Conservation (phyloP, 1,140 invertebrate species). For the Calycopis cecrops region DNA sequence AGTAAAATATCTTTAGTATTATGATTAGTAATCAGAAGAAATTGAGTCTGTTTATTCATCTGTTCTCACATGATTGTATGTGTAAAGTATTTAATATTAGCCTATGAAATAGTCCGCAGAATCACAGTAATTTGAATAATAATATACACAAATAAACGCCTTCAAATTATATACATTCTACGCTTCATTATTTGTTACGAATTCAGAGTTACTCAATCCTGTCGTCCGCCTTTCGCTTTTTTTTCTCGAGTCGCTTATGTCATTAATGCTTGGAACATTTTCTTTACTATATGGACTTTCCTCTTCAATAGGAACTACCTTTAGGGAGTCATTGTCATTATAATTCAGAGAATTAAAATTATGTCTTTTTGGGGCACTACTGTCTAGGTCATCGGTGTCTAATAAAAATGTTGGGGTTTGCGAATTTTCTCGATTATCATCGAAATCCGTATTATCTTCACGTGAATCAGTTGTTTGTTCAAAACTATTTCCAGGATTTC, state of each 20-base stretch:
- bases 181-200: conserved; percentile 53
- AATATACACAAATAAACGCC: conserved; percentile 55
- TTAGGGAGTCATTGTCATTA: conserved; percentile 40
- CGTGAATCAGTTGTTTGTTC: conserved; percentile 3
- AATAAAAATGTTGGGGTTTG: conserved; percentile 56
- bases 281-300: conserved; percentile 41
- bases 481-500: not conserved
- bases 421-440: conserved; percentile 26
- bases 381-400: conserved; percentile 60
- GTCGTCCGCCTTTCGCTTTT: conserved; percentile 62
- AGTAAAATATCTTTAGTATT: conserved; percentile 38
- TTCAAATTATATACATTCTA: conserved; percentile 33
- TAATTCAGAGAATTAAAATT: conserved; percentile 21
- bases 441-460: not conserved
- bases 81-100: conserved; percentile 30
- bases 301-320: conserved; percentile 52
- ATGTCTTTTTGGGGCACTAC: conserved; percentile 22
- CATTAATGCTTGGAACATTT: conserved; percentile 52
- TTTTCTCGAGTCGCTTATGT: conserved; percentile 64
- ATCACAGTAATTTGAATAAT: conserved; percentile 58
- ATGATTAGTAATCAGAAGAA: conserved; percentile 22
- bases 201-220: conserved; percentile 46
- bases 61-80: conserved; percentile 13
- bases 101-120: conserved; percentile 22
- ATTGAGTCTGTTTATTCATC: conserved; percentile 9